Conservation (phyloP, 2,888 invertebrate genomes). For the Metacarcinus magister region DNA sequence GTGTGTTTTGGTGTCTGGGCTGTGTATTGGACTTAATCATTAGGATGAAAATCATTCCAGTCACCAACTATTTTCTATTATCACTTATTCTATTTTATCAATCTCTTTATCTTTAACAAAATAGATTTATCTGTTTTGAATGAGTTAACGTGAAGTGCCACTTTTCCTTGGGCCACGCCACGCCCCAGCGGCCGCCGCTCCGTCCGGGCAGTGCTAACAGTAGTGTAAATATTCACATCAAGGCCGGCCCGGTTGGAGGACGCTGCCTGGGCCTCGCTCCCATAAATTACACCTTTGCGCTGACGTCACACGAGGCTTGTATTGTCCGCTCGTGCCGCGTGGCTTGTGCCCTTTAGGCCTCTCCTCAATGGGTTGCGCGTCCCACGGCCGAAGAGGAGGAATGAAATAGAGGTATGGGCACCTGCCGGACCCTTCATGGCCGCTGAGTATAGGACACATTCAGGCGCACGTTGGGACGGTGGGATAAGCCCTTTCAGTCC, state of each 20-base stretch:
- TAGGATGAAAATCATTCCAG: background rate
- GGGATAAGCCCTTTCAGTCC: slow-evolving; percentile 65
- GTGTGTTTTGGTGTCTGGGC: background rate
- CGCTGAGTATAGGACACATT: slow-evolving; percentile 63
- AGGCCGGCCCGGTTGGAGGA: slow-evolving; percentile 57
- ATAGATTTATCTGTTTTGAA: background rate
- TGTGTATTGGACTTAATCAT: background rate
- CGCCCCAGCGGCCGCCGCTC: background rate
- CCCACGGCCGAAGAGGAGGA: slow-evolving; percentile 51
- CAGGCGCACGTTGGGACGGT: slow-evolving; percentile 37
- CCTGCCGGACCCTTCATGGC: slow-evolving; percentile 61
- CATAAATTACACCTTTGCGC: slow-evolving; percentile 63
- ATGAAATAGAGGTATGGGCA: slow-evolving; percentile 66
- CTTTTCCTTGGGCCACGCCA: background rate
- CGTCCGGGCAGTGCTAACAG: slow-evolving; percentile 73
- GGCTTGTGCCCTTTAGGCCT: slow-evolving; percentile 68
- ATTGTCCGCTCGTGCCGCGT: slow-evolving; percentile 27
- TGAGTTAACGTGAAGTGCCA: slow-evolving; percentile 43
- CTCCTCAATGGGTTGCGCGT: slow-evolving; percentile 66
- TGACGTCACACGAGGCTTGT: slow-evolving; percentile 54
- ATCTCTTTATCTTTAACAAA: background rate
- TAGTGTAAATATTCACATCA: slow-evolving; percentile 77
- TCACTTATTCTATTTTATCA: background rate
- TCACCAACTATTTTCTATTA: background rate
- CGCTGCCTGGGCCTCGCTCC: slow-evolving; percentile 20